Conservation (phyloP, 1,140 invertebrate genomes). For the Drosophila burlai region DNA sequence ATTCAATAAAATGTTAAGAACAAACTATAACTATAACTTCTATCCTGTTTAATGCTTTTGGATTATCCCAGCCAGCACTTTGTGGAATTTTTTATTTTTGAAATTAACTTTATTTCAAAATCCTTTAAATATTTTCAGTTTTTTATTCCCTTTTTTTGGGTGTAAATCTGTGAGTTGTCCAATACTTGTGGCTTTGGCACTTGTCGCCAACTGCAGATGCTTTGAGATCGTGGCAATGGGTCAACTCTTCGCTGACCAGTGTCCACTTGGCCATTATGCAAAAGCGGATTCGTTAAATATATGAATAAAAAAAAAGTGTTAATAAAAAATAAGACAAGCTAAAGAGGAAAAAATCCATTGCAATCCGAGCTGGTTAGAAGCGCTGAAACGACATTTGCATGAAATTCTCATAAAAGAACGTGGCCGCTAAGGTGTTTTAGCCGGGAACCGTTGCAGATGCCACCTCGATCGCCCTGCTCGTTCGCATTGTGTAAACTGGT, state of each 20-base stretch:
- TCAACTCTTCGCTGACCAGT: constrained; percentile 12
- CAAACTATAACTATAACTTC: not conserved
- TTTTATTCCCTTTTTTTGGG: not conserved
- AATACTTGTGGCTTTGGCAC: constrained; percentile 55
- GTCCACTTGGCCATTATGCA: constrained; percentile 54
- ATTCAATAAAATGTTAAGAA: not conserved
- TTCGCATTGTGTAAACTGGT: constrained; percentile 63
- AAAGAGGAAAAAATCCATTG: constrained; percentile 16
- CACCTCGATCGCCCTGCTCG: constrained; percentile 8
- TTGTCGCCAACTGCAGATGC: constrained; percentile 46
- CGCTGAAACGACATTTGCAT: constrained; percentile 51
- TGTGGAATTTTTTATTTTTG: not conserved
- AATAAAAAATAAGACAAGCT: constrained; percentile 1
- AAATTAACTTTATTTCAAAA: not conserved
- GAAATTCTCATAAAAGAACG: constrained; percentile 77
- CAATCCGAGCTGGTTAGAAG: constrained; percentile 30
- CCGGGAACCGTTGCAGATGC: constrained; percentile 56
- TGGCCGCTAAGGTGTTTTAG: constrained; percentile 67
- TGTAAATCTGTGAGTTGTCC: constrained; percentile 43
- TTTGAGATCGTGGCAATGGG: constrained; percentile 23
- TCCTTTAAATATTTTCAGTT: not conserved
- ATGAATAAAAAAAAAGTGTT: constrained; percentile 12
- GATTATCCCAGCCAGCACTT: too few relatives aligned
- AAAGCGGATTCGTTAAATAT: constrained; percentile 59
- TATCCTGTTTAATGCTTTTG: not conserved